Evolutionary conservation across 2,888 invertebrate species (phyloP), one percentile per base, ranked within the genome.

Genomic region (Microctonus brassicae): DNA sequence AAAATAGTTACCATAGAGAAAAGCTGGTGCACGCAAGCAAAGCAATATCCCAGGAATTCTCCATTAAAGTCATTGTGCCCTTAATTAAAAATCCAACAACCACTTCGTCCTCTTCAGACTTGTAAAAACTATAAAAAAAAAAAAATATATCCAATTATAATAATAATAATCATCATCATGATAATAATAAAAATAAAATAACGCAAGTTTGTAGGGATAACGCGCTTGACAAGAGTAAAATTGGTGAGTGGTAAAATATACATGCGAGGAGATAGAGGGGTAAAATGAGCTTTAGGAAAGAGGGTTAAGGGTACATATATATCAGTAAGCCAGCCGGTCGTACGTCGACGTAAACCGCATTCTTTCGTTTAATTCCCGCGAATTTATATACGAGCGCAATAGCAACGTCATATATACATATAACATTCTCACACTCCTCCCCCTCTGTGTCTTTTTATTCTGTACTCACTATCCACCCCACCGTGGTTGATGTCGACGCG

Each of bases 281-380:
- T 64, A 64, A 62, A 61, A 69, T 61, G 47, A 61, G 52, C 63
- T 67, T n/a, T n/a, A n/a, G 63, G 70, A 68, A 22, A 11, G 11
- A 62, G 72, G 69, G 80, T 82, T 84, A 83, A 84, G 82, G 83
- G 84, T 77, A n/a, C n/a, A n/a, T n/a, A n/a, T n/a, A n/a, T n/a
- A n/a, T n/a, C n/a, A n/a, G 80, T 81, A 72, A 76, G 77, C 76
- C 76, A 76, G 78, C 78, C 76, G 84, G 78, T 83, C 82, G 84
- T 82, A 84, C 84, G 83, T 85, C 86, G 82, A 82, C 82, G 81
- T 82, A 83, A 84, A 86, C 86, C 87, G 82, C 87, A 87, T 87
- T 86, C 87, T 87, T 87, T 85, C 86, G 86, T 87, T 87, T 87
- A 87, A 87, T 87, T 87, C 86, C 86, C 83, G 84, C 83, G 84